Evolutionary conservation across 2,888 invertebrate species (phyloP), one percentile per base, ranked within the genome.

Genomic region (Melolontha melolontha): DNA sequence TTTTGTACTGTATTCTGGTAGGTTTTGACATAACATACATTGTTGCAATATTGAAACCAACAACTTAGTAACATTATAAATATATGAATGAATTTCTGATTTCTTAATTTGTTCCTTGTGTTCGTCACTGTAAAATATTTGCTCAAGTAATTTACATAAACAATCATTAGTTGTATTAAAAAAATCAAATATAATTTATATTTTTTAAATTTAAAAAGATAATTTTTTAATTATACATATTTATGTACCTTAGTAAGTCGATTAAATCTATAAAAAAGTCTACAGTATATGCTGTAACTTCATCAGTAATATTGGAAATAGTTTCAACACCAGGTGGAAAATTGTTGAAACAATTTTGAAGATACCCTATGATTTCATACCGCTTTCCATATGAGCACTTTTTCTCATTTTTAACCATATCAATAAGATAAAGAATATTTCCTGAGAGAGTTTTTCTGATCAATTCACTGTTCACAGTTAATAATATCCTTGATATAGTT

Each of bases 1-100:
- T 41, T 70, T 69, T 6, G 68, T 57, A 44, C 71, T 72, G 42
- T 71, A 55, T 27, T 66, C 54, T 11, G 67, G 40, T n/a, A 72
- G 54, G 17, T 64, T 39, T 6, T 51, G 44, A 41, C 65, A 70
- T 12, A 70, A 62, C 41, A 67, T 52, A 74, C 79, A 83, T 70
- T 85, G 83, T 71, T 84, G 83, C 10, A 84, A 71, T 16, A 82
- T 76, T 1, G 81, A 78, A 12, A 86, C 77, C 29, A 83, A 71
- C 22, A 84, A 79, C 29, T 85, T 81, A n/a, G 83, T 71, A n/a
- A 82, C 71, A 73, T 83, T 85, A 71, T 86, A 84, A 6, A 84
- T 77, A 68, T 78, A 82, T 0, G 78, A 51, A 50, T 79, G 80
- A 40, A 78, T 75, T 51, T 83, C 82, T 70, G 49, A n/a, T 10